A percentile compares a stretch with the other conserved stretches of the same genome.
Conservation (phyloP, 1,140 invertebrate genomes). For the Mamestra configurata region DNA sequence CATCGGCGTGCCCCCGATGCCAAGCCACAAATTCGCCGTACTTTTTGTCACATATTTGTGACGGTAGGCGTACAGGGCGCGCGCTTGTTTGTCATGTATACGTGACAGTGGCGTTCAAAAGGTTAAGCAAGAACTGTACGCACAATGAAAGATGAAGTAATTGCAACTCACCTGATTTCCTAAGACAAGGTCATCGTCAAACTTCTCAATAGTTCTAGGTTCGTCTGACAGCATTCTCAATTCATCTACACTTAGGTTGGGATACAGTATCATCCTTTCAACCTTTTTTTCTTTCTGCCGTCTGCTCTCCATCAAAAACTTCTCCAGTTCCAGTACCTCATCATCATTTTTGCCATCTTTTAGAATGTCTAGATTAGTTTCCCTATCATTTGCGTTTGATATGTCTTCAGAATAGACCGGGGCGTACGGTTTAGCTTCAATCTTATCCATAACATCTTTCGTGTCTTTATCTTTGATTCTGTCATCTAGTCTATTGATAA, state of each 20-base stretch:
- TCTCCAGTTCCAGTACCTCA: conserved; percentile 55
- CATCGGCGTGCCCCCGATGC: no score
- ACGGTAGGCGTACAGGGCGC: no score
- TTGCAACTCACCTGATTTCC: conserved; percentile 66
- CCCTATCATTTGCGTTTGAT: not conserved
- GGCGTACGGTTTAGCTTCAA: not conserved
- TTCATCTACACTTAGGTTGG: conserved; percentile 68
- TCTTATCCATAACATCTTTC: not conserved
- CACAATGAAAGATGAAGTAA: not conserved
- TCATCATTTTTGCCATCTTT: conserved; percentile 59
- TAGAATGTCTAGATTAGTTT: conserved; percentile 55
- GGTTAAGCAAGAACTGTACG: no score
- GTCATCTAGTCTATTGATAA: conserved; percentile 8
- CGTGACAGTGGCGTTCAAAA: no score
- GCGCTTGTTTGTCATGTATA: no score
- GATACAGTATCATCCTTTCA: conserved; percentile 43
- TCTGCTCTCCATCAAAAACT: conserved; percentile 56
- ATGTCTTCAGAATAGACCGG: not conserved
- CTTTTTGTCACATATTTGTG: no score
- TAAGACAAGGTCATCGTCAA: conserved; percentile 55
- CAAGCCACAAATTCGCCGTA: no score
- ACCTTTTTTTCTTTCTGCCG: conserved; percentile 7
- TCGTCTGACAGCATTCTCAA: conserved; percentile 77
- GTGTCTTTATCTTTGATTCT: conserved; percentile 44
- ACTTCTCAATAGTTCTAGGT: conserved; percentile 60